Base-by-base conservation (phyloP, 2,888 invertebrate genomes). In the Aspidapion aeneum region DNA sequence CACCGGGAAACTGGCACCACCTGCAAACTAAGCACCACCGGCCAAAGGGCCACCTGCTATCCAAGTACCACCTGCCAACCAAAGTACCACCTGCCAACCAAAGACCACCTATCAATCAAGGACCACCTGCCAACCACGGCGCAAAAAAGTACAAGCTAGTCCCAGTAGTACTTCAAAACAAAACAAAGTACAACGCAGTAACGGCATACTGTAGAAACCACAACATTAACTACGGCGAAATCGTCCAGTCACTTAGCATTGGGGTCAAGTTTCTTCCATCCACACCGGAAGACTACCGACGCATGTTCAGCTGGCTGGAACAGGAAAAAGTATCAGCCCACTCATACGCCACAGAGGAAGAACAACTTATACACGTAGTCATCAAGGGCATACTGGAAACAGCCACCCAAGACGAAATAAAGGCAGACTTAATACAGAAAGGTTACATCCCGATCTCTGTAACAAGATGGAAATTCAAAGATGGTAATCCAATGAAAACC, bases 331-430 rank as follows among this genome's bases (percentile, higher is more conserved):
- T 20, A 12, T 19, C 1, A 12, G 56, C n/a, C n/a, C 57, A 58
- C 50, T 48, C 61, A 1, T 55, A 18, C 50, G 22, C 1, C 16
- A n/a, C 56, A 5, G 17, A 48, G 9, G 56, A 61, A 56, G 61
- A 61, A 18, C 48, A 61, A 48, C 22, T 9, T 1, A 55, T 61
- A 1, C 57, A 52, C 7, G 48, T 58, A 20, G 49, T 62, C 17
- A 19, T 62, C 1, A 1, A 54, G 20, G 62, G 62, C 1, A 51
- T 62, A 0, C 17, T 62, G 3, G 62, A 62, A 18, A 20, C 55
- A 0, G 21, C 48, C 1, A 21, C 18, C 0, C 17, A 17, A 18
- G 52, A 57, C 18, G 21, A 61, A 21, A 61, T 61, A 2, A 9
- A 61, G 17, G 18, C 17, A 18, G 61, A 57, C 1, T 21, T 61